A percentile compares a stretch with the other conserved stretches of the same genome.
These are phyloP conservation scores for Cotesia chilonis DNA, from an alignment of 1,140 invertebrate genomes.

Conservation along the genomic window DNA sequence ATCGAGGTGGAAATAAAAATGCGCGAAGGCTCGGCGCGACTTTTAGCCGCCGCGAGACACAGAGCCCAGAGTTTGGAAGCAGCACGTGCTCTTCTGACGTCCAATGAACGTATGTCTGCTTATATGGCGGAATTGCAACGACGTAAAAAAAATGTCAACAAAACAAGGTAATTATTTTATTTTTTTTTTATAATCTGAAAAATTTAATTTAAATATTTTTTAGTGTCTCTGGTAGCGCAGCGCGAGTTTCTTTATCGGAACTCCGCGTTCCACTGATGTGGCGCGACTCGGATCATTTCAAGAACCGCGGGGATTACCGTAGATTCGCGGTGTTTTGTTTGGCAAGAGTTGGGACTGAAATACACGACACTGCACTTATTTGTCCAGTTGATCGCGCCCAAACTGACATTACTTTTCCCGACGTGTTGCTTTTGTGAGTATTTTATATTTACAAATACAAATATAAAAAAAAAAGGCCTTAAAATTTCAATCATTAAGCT, in stretches of 20 bases:
- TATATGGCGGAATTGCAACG: slow-evolving; percentile 76
- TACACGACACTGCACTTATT: slow-evolving; percentile 75
- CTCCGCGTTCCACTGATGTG: slow-evolving; percentile 77
- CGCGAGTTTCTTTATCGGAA: slow-evolving; percentile 69
- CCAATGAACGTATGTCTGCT: slow-evolving; percentile 74
- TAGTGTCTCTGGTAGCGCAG: slow-evolving; percentile 49
- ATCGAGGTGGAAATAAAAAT: slow-evolving; percentile 80
- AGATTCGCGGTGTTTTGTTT: slow-evolving; percentile 79
- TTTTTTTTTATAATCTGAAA: no score
- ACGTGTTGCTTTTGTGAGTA: slow-evolving; percentile 76
- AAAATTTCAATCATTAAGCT: slow-evolving; percentile 21
- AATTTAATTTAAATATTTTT: no score
- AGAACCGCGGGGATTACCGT: slow-evolving; percentile 77
- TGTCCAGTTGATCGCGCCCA: slow-evolving; percentile 75
- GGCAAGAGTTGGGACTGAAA: slow-evolving; percentile 73
- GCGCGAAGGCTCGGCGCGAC: slow-evolving; percentile 75
- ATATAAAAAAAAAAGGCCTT: not conserved
- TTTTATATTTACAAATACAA: slow-evolving; percentile 13
- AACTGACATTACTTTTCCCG: slow-evolving; percentile 78
- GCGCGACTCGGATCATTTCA: slow-evolving; percentile 78
- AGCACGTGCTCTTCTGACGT: slow-evolving; percentile 74
- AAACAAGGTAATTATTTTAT: slow-evolving; percentile 39
- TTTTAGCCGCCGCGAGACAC: slow-evolving; percentile 74
- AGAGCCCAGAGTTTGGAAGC: slow-evolving; percentile 75
- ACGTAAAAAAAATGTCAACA: slow-evolving; percentile 63